These are phyloP conservation scores for Ophthalmolycus amberensis DNA, from an alignment of 2,113 vertebrate genomes.

Conservation along the genomic window DNA sequence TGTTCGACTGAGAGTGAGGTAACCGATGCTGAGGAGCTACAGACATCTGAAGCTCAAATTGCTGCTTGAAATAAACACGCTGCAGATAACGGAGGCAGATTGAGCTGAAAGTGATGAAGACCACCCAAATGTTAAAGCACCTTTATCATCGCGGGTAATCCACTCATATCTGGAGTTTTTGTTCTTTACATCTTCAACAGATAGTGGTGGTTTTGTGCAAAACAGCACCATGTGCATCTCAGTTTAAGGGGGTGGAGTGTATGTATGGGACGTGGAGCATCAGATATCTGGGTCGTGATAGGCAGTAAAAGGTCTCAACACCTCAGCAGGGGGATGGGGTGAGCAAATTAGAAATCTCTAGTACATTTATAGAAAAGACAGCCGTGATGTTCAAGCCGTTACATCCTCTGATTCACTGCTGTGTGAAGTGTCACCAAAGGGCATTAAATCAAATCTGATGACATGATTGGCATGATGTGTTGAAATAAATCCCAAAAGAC, in stretches of 20 bases:
- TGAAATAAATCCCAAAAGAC: conserved; percentile 1
- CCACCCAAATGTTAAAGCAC: conserved; percentile 1
- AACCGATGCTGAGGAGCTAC: not conserved
- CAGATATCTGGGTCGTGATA: conserved; percentile 38
- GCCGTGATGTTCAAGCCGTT: not conserved
- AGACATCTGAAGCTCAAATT: conserved; percentile 19
- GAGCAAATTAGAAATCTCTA: conserved; percentile 36
- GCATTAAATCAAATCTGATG: conserved; percentile 11
- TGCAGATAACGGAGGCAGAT: conserved; percentile 13
- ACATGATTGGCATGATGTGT: conserved; percentile 2
- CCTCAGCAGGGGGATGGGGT: conserved; percentile 40
- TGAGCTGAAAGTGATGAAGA: conserved; percentile 13
- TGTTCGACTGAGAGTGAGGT: not conserved
- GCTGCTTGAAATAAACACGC: conserved; percentile 6
- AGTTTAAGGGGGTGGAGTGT: conserved; percentile 14
- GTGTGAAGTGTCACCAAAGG: conserved; percentile 12
- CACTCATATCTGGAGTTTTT: not conserved
- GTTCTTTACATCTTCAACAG: not conserved
- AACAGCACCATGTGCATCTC: conserved; percentile 2
- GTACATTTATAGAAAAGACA: conserved; percentile 6
- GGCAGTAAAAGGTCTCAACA: conserved; percentile 35
- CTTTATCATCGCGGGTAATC: not conserved
- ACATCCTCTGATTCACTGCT: not conserved
- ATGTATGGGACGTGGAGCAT: conserved; percentile 18
- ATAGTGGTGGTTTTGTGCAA: conserved; percentile 12